A percentile compares a stretch with the other conserved stretches of the same genome.
phyloP scores from a whole-genome alignment of 2,888 invertebrate species.

The Cephus pulcher region DNA sequence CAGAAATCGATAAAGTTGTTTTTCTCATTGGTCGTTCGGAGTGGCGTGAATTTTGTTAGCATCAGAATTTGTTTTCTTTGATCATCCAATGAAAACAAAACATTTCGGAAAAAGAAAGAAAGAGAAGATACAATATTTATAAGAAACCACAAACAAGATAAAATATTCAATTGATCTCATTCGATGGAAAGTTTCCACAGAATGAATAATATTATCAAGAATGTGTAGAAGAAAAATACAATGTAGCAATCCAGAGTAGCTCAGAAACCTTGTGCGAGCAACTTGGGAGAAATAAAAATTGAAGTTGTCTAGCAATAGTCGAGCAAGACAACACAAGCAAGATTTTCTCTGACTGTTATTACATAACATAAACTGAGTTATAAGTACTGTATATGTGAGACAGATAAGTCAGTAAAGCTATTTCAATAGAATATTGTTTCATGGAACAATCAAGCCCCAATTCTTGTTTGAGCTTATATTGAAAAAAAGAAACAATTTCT shows the following conservation, averaged over 20 bases:
- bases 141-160: not conserved
- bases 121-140: not conserved
- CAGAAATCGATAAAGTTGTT: not conserved
- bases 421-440: conserved; percentile 10
- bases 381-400: conserved; percentile 17
- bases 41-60: not conserved
- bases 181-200: not conserved
- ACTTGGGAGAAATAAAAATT: not conserved
- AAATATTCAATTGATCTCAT: not conserved
- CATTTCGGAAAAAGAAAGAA: not conserved
- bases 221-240: not conserved
- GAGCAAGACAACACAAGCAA: not conserved
- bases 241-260: not conserved
- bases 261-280: not conserved
- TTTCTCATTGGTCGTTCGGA: not conserved
- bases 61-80: not conserved
- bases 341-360: conserved; percentile 14
- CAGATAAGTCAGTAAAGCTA: conserved; percentile 12
- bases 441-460: not conserved
- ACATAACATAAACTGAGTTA: conserved; percentile 16
- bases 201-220: not conserved
- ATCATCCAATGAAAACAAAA: not conserved
- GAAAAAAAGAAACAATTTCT: not conserved
- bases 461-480: not conserved
- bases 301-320: not conserved